These are phyloP conservation scores for Cuniculus paca DNA, from an alignment of 2,797 vertebrate species.

Conservation along the genomic window DNA sequence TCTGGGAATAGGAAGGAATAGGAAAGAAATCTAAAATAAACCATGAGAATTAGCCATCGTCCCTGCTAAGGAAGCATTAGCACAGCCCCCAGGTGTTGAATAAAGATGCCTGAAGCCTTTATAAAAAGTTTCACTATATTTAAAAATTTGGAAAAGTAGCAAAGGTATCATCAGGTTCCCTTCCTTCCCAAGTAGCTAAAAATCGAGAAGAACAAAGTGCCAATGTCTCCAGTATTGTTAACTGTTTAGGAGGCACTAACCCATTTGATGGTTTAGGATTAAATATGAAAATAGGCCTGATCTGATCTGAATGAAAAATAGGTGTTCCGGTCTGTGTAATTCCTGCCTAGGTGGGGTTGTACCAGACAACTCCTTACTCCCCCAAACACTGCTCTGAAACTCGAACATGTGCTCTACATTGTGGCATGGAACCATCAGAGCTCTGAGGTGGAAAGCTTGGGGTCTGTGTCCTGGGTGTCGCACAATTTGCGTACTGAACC, in stretches of 20 bases:
- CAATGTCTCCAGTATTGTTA: conserved; percentile 72
- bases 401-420: conserved; percentile 69
- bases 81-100: too few species aligned
- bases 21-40: conserved; percentile 23
- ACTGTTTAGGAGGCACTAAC: conserved; percentile 80
- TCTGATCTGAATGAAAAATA: conserved; percentile 79
- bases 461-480: conserved; percentile 86
- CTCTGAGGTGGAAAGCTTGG: conserved; percentile 85
- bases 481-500: too few species aligned
- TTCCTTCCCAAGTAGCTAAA: conserved; percentile 73
- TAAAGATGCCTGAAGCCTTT: neutral
- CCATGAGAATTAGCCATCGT: conserved; percentile 22
- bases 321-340: conserved; percentile 69
- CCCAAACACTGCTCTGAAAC: conserved; percentile 87
- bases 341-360: conserved; percentile 75
- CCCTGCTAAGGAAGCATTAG: conserved; percentile 71
- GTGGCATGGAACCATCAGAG: conserved; percentile 71
- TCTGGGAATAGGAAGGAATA: neutral
- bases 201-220: conserved; percentile 83
- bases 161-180: conserved; percentile 68
- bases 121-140: conserved; percentile 67
- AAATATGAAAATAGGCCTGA: conserved; percentile 83
- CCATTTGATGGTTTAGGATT: conserved; percentile 84
- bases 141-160: conserved; percentile 76
- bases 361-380: conserved; percentile 74